Conservation (phyloP, 2,888 invertebrate genomes). For the Cepaea hortensis region DNA sequence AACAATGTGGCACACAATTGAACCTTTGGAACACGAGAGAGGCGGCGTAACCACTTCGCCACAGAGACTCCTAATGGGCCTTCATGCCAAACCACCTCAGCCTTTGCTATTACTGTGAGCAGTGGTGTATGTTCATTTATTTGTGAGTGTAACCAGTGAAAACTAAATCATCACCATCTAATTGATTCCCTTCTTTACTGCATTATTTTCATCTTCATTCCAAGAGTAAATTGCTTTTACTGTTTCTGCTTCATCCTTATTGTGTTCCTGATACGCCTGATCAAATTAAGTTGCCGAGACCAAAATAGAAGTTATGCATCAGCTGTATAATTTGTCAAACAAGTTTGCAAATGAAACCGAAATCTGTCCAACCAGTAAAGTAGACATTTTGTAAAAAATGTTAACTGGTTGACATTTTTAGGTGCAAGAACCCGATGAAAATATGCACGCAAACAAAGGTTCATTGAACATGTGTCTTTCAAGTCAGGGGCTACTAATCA, state of each 20-base stretch:
- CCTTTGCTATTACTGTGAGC: too few species aligned
- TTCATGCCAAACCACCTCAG: too few species aligned
- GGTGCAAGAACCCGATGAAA: not conserved
- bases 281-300: not conserved
- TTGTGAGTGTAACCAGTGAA: too few species aligned
- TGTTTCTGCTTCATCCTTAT: too few species aligned
- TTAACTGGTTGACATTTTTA: not conserved
- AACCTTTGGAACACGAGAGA: too few species aligned
- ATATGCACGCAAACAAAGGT: constrained; percentile 14
- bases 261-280: too few species aligned
- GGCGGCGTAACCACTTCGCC: too few species aligned
- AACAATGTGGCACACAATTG: too few species aligned
- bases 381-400: not conserved
- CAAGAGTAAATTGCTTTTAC: too few species aligned
- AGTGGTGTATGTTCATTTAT: too few species aligned
- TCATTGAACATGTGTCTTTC: constrained; percentile 9
- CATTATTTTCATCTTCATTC: not conserved
- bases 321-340: not conserved
- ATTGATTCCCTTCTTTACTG: not conserved
- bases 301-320: constrained; percentile 7
- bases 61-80: too few species aligned
- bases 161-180: too few species aligned
- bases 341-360: constrained; percentile 8
- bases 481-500: constrained; percentile 18
- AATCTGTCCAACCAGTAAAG: not conserved